These are phyloP conservation scores for Gila orcuttii DNA, from an alignment of 2,113 vertebrate species.

Conservation along the genomic window DNA sequence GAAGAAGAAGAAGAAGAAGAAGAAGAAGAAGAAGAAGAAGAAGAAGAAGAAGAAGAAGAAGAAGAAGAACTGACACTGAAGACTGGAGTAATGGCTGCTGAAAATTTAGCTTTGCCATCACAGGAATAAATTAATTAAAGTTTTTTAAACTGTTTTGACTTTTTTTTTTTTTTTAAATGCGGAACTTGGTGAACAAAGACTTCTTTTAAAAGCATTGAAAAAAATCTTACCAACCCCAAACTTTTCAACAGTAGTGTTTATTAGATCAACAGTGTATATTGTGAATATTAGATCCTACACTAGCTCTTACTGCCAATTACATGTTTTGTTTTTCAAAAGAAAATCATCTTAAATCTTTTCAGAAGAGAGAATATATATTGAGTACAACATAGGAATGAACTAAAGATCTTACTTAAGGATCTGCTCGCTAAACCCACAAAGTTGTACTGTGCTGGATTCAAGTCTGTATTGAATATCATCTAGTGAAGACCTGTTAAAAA, in stretches of 20 bases:
- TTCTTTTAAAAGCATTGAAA: neutral
- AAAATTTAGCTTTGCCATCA: no score
- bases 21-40: no score
- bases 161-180: neutral
- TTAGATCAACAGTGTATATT: neutral
- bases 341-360: neutral
- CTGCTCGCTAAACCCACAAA: conserved; percentile 80
- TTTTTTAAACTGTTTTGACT: neutral
- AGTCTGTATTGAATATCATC: fast-evolving
- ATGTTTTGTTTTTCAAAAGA: neutral
- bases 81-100: no score
- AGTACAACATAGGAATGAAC: neutral
- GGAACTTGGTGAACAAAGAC: neutral
- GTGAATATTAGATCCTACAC: neutral
- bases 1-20: no score
- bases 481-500: neutral
- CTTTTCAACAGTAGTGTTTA: neutral
- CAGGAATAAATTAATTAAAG: neutral
- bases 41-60: no score
- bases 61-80: no score
- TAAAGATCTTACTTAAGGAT: conserved; percentile 73
- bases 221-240: neutral
- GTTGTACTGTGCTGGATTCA: conserved; percentile 62
- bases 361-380: neutral
- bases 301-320: neutral